Base-by-base conservation (phyloP, 2,888 invertebrate genomes). In the Drosophila emarginata region DNA sequence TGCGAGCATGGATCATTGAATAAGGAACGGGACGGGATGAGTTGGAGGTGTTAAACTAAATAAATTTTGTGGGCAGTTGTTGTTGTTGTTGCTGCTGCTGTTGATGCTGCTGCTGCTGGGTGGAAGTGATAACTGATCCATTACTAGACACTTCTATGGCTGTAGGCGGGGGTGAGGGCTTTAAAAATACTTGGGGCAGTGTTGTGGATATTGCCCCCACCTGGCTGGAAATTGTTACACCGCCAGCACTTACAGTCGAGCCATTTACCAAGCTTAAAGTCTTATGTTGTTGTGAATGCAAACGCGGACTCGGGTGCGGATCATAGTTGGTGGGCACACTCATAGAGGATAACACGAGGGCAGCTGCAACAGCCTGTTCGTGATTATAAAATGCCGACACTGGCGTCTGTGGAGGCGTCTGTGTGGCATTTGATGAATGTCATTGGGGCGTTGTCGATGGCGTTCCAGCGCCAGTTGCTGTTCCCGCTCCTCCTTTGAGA, bases 381-480 rank as follows among this genome's bases (percentile, higher is more conserved):
- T 89, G 90, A 69, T 82, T 89, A 68, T 90, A 90, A 66, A 90
- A 89, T 78, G 89, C 86, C 77, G 90, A 77, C 85, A 89, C 87
- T 62, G 78, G 72, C 74, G 81, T 79, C 72, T 45, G 45, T 21
- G 76, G 39, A 23, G 74, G 74, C 73, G 71, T 64, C 81, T 71
- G 88, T 71, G 87, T 64, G 80, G 78, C 82, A 78, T 80, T 76
- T 71, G 72, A 67, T 78, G 74, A 70, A 77, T 87, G 90, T 90
- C 90, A 90, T 90, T 90, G 90, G 75, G 77, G 77, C 61, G 75
- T 12, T 6, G 76, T 51, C 2, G 78, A 60, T 4, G 72, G 71
- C 6, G 68, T 45, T 18, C 61, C 57, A 0, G 73, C 65, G 12
- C 76, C 67, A 12, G 70, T 53, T 7, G 61, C 51, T 12, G 58